A percentile compares a stretch with the other conserved stretches of the same genome.
Conservation (phyloP, 2,888 invertebrate genomes). For the Unio delphinus region DNA sequence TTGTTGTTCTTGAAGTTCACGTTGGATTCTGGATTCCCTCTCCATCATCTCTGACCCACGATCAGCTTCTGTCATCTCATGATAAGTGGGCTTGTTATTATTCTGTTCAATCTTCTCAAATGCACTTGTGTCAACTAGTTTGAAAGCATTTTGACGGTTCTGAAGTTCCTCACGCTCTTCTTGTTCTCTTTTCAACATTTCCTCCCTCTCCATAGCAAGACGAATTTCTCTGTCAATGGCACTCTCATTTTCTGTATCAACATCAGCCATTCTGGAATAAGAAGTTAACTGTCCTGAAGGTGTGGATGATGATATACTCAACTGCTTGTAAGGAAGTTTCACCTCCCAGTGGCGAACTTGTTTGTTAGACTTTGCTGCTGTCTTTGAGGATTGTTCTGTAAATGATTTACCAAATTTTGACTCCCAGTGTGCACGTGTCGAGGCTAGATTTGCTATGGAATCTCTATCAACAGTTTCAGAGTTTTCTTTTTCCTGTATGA, state of each 20-base stretch:
- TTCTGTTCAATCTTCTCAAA: slow-evolving; percentile 36
- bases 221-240: slow-evolving; percentile 67
- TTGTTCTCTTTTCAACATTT: slow-evolving; percentile 54
- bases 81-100: slow-evolving; percentile 48
- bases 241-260: slow-evolving; percentile 53
- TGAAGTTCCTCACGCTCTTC: slow-evolving; percentile 44
- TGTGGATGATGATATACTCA: neutral
- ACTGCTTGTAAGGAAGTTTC: slow-evolving; percentile 40
- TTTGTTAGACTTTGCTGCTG: slow-evolving; percentile 16
- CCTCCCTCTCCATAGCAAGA: slow-evolving; percentile 62
- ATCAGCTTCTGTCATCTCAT: slow-evolving; percentile 66
- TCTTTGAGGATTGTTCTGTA: slow-evolving; percentile 12
- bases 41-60: slow-evolving; percentile 56
- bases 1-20: slow-evolving; percentile 46
- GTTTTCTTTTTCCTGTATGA: slow-evolving; percentile 52
- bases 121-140: slow-evolving; percentile 20
- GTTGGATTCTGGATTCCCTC: slow-evolving; percentile 44
- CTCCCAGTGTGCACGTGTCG: slow-evolving; percentile 61
- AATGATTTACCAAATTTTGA: slow-evolving; percentile 16
- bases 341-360: slow-evolving; percentile 55
- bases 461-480: slow-evolving; percentile 57
- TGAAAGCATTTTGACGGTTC: slow-evolving; percentile 32
- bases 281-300: slow-evolving; percentile 29
- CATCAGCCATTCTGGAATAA: slow-evolving; percentile 36
- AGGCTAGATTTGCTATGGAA: slow-evolving; percentile 58